A percentile compares a stretch with the other conserved stretches of the same genome.
Evolutionary conservation across 2,113 vertebrate genomes (phyloP).

Genomic region (Pristiophorus japonicus): DNA sequence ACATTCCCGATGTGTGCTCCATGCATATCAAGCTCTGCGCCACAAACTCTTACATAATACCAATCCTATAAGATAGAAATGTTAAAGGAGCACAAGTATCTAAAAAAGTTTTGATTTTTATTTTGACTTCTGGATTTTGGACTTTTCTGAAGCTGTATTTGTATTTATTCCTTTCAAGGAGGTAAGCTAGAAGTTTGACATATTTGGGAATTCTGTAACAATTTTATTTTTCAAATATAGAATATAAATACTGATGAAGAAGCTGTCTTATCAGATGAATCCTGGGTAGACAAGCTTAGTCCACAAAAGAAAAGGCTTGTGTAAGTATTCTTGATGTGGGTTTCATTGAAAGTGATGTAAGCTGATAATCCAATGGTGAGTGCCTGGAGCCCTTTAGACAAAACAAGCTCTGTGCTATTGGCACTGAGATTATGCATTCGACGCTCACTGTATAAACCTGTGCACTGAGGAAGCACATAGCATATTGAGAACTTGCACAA

Average conservation of each 20-base stretch:
- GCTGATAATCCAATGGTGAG: neutral
- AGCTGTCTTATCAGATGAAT: constrained; percentile 45
- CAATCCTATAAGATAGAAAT: neutral
- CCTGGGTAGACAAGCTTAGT: constrained; percentile 72
- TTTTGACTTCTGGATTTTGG: neutral
- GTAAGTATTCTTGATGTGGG: constrained; percentile 55
- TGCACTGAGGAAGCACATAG: neutral
- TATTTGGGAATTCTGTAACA: neutral
- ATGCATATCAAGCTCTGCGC: neutral
- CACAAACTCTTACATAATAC: neutral
- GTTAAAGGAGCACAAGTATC: too few relatives aligned
- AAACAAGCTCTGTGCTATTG: neutral
- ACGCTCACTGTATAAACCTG: neutral
- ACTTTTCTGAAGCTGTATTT: neutral
- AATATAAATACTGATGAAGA: constrained; percentile 54
- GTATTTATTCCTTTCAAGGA: neutral
- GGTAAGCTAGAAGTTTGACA: neutral
- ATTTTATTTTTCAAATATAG: constrained; percentile 50
- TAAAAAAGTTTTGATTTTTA: neutral
- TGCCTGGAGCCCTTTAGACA: neutral
- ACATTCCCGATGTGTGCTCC: neutral
- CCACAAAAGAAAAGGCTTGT: constrained; percentile 57
- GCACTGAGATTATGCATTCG: neutral
- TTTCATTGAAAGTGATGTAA: neutral
- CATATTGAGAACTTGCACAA: neutral